These are phyloP conservation scores for Callyntrura sp. DNA, from an alignment of 2,888 invertebrate species.

Conservation along the genomic window DNA sequence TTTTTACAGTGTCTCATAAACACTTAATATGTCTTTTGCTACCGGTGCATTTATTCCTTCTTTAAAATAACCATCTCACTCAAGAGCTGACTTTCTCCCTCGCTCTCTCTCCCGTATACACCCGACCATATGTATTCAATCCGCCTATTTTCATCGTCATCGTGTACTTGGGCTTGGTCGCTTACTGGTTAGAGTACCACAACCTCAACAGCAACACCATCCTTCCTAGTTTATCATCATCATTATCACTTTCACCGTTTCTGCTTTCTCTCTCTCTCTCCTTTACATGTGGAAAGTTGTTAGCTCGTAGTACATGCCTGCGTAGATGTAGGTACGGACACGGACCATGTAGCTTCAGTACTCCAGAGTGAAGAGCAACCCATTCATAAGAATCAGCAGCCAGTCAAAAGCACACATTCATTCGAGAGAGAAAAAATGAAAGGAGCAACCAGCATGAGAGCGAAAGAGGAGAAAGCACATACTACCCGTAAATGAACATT, in stretches of 20 bases:
- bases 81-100: too few relatives aligned
- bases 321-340: neutral
- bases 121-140: too few relatives aligned
- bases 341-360: neutral
- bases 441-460: neutral
- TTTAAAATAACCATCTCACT: too few relatives aligned
- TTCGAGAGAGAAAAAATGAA: too few relatives aligned
- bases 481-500: neutral
- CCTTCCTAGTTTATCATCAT: too few relatives aligned
- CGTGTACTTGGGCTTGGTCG: neutral
- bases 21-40: neutral
- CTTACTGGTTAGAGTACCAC: too few relatives aligned
- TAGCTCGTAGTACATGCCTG: too few relatives aligned
- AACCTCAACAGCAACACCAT: neutral
- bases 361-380: neutral
- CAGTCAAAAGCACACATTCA: neutral
- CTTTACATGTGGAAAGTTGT: too few relatives aligned
- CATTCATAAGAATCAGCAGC: neutral
- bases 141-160: neutral
- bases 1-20: neutral
- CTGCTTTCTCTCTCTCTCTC: neutral
- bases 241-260: constrained; percentile 36
- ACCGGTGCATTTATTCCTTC: too few relatives aligned
- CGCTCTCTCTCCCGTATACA: too few relatives aligned
- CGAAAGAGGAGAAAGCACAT: neutral